phyloP scores from a whole-genome alignment of 2,113 vertebrate genomes.

The Gobius niger region DNA sequence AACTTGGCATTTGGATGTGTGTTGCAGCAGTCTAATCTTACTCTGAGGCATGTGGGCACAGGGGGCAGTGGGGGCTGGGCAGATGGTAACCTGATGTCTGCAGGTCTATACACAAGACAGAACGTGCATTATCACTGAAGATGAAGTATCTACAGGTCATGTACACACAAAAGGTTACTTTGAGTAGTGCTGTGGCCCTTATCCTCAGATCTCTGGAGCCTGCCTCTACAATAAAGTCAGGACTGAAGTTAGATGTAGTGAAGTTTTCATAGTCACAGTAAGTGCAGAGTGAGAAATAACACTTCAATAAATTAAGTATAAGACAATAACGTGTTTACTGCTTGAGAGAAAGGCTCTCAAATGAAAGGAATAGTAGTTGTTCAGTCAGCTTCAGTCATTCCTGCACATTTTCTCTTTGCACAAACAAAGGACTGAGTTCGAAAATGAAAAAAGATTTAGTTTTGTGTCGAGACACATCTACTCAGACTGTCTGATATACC shows the following conservation, averaged over 20 bases:
- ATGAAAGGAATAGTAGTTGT: slow-evolving; percentile 24
- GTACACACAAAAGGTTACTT: slow-evolving; percentile 22
- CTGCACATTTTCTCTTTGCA: slow-evolving; percentile 54
- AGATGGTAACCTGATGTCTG: slow-evolving; percentile 57
- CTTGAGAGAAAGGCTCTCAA: slow-evolving; percentile 21
- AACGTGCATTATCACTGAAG: slow-evolving; percentile 52
- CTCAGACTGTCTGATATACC: slow-evolving; percentile 72
- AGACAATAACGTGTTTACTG: slow-evolving; percentile 24
- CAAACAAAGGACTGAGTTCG: slow-evolving; percentile 33
- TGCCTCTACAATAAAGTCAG: slow-evolving; percentile 23
- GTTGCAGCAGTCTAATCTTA: slow-evolving; percentile 33
- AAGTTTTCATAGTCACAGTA: slow-evolving; percentile 23
- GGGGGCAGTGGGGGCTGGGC: slow-evolving; percentile 26
- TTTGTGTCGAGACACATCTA: slow-evolving; percentile 64
- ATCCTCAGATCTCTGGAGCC: slow-evolving; percentile 30
- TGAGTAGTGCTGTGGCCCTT: slow-evolving; percentile 20
- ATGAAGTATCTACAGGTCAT: slow-evolving; percentile 35
- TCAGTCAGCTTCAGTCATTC: slow-evolving; percentile 46
- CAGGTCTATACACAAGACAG: slow-evolving; percentile 56
- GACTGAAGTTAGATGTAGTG: slow-evolving; percentile 4
- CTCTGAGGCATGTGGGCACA: slow-evolving; percentile 40
- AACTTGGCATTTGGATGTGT: slow-evolving; percentile 41
- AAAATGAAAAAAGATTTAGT: slow-evolving; percentile 60
- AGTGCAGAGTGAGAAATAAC: slow-evolving; percentile 15
- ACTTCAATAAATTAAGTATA: slow-evolving; percentile 7